phyloP scores from a whole-genome alignment of 2,888 invertebrate species.

The Campoletis raptor region DNA sequence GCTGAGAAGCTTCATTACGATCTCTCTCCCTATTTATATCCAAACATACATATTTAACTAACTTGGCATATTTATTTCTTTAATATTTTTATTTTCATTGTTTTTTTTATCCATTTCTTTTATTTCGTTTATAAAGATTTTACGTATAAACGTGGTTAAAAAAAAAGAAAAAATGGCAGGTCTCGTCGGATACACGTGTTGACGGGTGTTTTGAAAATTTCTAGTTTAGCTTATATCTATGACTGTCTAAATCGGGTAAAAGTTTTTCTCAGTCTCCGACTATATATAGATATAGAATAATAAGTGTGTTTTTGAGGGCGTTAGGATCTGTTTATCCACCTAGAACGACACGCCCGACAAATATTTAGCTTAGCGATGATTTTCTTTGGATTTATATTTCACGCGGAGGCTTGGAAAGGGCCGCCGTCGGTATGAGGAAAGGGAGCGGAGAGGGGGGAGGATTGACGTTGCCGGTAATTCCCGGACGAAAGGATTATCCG shows the following conservation, averaged over 20 bases:
- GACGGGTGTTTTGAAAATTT: not conserved
- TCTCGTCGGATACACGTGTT: not conserved
- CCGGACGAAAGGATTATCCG: constrained; percentile 79
- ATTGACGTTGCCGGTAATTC: constrained; percentile 77
- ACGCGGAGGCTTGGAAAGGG: constrained; percentile 32
- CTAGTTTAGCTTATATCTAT: not conserved
- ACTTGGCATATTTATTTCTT: not conserved
- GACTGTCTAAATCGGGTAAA: not conserved
- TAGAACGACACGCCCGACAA: constrained; percentile 83
- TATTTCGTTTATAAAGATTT: not conserved
- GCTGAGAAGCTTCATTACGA: constrained; percentile 62
- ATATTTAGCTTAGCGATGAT: constrained; percentile 82
- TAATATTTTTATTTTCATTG: not conserved
- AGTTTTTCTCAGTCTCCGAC: not conserved
- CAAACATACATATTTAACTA: not conserved
- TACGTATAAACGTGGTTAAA: not conserved
- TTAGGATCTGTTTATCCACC: constrained; percentile 83
- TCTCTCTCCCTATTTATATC: constrained; percentile 20
- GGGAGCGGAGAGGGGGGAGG: constrained; percentile 66
- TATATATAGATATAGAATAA: not conserved
- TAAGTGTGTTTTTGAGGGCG: constrained; percentile 19
- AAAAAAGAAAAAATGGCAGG: not conserved
- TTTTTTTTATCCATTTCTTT: not conserved
- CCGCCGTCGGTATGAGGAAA: constrained; percentile 70
- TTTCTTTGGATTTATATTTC: constrained; percentile 63